These are phyloP conservation scores for Aplidium turbinatum DNA, from an alignment of 23 tunicate genomes.

Conservation along the genomic window DNA sequence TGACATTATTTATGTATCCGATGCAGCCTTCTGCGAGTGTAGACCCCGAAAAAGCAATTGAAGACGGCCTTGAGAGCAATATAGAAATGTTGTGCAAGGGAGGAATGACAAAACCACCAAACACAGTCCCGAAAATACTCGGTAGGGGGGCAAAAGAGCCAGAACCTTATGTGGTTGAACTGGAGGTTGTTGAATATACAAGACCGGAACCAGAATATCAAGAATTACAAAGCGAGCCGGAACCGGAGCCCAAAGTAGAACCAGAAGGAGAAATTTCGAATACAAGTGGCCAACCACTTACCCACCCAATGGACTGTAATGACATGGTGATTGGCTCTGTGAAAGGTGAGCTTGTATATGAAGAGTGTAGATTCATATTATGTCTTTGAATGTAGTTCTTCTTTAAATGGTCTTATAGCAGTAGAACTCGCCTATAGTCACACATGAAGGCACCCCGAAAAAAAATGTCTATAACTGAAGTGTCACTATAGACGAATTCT, in stretches of 20 bases:
- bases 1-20: too few relatives aligned
- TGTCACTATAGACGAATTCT: too few relatives aligned
- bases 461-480: too few relatives aligned
- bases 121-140: neutral
- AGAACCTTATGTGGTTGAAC: slow-evolving; percentile 11
- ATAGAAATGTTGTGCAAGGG: slow-evolving; percentile 22
- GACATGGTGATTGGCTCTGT: slow-evolving; percentile 72
- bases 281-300: slow-evolving; percentile 23
- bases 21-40: slow-evolving; percentile 25
- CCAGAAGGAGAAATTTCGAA: slow-evolving; percentile 35
- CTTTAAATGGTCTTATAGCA: too few relatives aligned
- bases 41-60: slow-evolving; percentile 50
- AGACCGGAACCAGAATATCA: slow-evolving; percentile 33
- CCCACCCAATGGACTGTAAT: slow-evolving; percentile 79
- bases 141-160: neutral
- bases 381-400: neutral
- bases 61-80: slow-evolving; percentile 35
- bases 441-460: too few relatives aligned
- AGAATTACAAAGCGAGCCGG: slow-evolving; percentile 1
- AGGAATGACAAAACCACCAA: neutral
- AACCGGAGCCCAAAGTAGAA: slow-evolving; percentile 34
- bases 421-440: too few relatives aligned
- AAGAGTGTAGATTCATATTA: neutral
- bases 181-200: neutral
- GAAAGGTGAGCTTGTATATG: slow-evolving; percentile 57